Evolutionary conservation across 2,113 vertebrate species (phyloP).

Genomic region (Oenanthe melanoleuca): DNA sequence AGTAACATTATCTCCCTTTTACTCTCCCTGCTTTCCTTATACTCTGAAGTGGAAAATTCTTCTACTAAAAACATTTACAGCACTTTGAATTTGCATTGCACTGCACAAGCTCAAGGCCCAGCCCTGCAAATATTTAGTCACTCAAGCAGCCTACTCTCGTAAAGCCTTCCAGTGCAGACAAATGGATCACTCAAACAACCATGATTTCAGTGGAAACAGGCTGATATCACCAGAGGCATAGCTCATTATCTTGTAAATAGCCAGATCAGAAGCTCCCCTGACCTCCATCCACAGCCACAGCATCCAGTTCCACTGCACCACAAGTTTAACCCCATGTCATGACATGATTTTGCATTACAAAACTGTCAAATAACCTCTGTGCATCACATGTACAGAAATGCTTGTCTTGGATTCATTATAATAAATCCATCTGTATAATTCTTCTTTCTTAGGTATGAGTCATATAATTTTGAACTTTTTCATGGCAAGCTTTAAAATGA

Average conservation of each 20-base stretch:
- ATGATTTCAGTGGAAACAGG: not conserved
- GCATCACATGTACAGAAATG: not conserved
- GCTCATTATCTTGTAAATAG: slow-evolving; percentile 35
- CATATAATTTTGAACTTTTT: not conserved
- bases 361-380: not conserved
- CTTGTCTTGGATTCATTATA: not conserved
- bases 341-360: not conserved
- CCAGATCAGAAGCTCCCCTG: not conserved
- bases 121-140: slow-evolving; percentile 56
- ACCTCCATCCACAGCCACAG: not conserved
- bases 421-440: not conserved
- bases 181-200: slow-evolving; percentile 10
- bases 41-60: slow-evolving; percentile 45
- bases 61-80: slow-evolving; percentile 39
- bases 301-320: not conserved
- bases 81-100: slow-evolving; percentile 29
- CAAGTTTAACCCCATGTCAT: not conserved
- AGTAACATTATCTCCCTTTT: slow-evolving; percentile 8
- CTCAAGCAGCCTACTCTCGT: not conserved
- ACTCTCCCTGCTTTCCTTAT: slow-evolving; percentile 7
- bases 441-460: not conserved
- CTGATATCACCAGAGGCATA: not conserved
- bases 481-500: not conserved
- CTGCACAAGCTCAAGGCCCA: slow-evolving; percentile 52
- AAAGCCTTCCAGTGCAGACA: slow-evolving; percentile 12